Conservation (phyloP, 2,888 invertebrate species). For the Cheilosia vulpina region DNA sequence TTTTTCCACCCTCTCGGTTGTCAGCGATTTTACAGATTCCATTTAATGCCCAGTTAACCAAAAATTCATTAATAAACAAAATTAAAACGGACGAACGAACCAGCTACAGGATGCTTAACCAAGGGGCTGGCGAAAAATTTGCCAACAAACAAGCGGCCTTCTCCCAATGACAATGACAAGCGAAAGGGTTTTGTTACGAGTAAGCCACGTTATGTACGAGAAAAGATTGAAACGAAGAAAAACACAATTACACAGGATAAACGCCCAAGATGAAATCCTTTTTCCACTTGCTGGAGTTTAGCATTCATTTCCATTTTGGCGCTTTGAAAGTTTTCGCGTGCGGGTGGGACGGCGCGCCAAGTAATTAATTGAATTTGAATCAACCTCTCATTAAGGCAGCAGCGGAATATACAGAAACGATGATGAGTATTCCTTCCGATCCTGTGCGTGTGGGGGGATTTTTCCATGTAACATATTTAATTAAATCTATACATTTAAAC, state of each 20-base stretch:
- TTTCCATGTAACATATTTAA: conserved; percentile 56
- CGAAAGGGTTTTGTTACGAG: conserved; percentile 51
- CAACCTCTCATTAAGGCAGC: conserved; percentile 64
- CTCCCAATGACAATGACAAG: conserved; percentile 53
- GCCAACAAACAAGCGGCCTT: conserved; percentile 58
- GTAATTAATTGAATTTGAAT: conserved; percentile 74
- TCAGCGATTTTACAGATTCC: conserved; percentile 69
- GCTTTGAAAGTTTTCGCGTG: conserved; percentile 30
- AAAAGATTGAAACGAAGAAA: conserved; percentile 55
- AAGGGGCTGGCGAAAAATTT: conserved; percentile 52
- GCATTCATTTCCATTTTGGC: conserved; percentile 44
- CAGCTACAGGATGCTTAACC: conserved; percentile 33
- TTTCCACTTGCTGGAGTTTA: conserved; percentile 14
- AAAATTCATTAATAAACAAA: conserved; percentile 75
- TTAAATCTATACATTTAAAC: conserved; percentile 56
- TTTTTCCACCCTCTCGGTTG: conserved; percentile 53
- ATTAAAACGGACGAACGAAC: conserved; percentile 70
- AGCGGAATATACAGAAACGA: not conserved
- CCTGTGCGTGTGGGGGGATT: conserved; percentile 6
- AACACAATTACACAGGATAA: conserved; percentile 68
- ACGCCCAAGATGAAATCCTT: conserved; percentile 58
- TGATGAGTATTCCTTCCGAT: not conserved
- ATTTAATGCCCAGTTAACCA: conserved; percentile 75
- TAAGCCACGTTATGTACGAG: conserved; percentile 20
- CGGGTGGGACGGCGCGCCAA: conserved; percentile 4